Conservation (phyloP, 1,140 invertebrate species). For the Plutomurus gul region DNA sequence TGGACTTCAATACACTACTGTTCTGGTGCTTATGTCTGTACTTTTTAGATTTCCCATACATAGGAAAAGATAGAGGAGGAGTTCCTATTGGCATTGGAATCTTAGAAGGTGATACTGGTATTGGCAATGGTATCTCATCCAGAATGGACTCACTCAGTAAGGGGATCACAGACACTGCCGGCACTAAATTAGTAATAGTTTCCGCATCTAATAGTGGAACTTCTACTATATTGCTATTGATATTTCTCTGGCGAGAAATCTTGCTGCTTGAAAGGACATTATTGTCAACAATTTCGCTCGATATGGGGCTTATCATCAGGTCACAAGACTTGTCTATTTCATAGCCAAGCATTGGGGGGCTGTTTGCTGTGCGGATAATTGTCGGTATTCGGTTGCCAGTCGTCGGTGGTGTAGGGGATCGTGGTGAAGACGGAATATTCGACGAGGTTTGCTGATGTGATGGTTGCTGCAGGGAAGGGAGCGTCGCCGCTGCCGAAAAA, state of each 20-base stretch:
- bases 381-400: constrained; percentile 29
- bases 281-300: background rate
- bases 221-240: background rate
- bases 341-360: background rate
- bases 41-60: background rate
- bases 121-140: background rate
- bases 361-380: background rate
- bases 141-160: background rate
- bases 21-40: background rate
- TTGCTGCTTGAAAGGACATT: background rate
- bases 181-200: background rate
- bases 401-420: background rate
- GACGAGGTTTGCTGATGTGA: background rate
- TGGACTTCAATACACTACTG: background rate
- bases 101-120: background rate
- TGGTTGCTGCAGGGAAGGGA: background rate
- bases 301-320: background rate
- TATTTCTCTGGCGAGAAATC: background rate
- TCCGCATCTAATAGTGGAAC: background rate
- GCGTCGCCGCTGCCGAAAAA: background rate
- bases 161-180: background rate
- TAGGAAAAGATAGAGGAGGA: background rate
- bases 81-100: background rate
- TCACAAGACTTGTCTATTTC: background rate
- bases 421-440: background rate